Conservation (phyloP, 2,113 vertebrate genomes). For the Sphaerodactylus townsendi region DNA sequence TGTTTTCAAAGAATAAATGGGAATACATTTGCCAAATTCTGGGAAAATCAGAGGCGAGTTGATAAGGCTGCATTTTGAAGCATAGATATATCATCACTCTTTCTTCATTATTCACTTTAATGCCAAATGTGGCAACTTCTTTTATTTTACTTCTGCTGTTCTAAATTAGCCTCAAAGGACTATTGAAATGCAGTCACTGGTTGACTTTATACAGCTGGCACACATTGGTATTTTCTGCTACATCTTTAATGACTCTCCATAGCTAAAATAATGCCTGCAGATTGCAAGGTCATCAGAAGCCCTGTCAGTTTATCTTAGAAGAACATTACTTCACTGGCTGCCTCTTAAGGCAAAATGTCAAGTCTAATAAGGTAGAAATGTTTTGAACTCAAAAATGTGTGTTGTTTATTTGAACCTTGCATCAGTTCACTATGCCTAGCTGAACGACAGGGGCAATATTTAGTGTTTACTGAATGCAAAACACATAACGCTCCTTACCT, state of each 20-base stretch:
- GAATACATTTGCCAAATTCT: background rate
- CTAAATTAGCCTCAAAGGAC: slow-evolving; percentile 1
- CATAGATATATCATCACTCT: background rate
- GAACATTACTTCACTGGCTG: slow-evolving; percentile 35
- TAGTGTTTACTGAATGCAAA: slow-evolving; percentile 6
- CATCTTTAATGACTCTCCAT: slow-evolving; percentile 31
- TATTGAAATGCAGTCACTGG: background rate
- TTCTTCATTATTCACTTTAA: slow-evolving; percentile 5
- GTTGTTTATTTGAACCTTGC: slow-evolving; percentile 10
- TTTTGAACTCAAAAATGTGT: background rate
- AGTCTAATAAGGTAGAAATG: slow-evolving; percentile 26
- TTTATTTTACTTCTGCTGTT: background rate
- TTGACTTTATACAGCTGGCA: slow-evolving; percentile 13
- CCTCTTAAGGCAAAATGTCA: slow-evolving; percentile 40
- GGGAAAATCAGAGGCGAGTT: background rate
- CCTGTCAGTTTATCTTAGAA: slow-evolving; percentile 45
- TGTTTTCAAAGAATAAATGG: too few relatives aligned
- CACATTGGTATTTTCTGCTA: slow-evolving; percentile 14
- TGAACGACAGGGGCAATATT: slow-evolving; percentile 9
- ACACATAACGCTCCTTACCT: slow-evolving; percentile 8
- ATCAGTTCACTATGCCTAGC: background rate
- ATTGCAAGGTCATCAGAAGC: slow-evolving; percentile 41
- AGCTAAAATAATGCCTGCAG: slow-evolving; percentile 46
- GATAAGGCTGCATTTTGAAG: slow-evolving; percentile 12
- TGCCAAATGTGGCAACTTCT: background rate